Evolutionary conservation across 1,140 invertebrate species (phyloP).

Genomic region (Penaeus japonicus): DNA sequence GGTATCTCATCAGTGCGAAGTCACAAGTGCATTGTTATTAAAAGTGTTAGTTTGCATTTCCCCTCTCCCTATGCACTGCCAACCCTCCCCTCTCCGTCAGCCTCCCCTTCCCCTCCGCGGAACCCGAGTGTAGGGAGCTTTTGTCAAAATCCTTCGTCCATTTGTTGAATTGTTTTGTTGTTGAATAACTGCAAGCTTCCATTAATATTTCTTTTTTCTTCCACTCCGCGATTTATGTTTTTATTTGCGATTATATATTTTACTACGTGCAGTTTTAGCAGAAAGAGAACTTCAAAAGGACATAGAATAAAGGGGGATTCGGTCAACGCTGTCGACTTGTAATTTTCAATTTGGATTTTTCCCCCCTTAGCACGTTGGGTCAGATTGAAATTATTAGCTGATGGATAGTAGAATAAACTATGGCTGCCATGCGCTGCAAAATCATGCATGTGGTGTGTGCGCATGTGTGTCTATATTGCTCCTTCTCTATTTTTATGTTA

Average conservation of each 20-base stretch:
- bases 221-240: constrained; percentile 36
- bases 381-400: constrained; percentile 50
- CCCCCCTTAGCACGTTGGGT: constrained; percentile 35
- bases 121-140: constrained; percentile 32
- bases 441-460: too few relatives aligned
- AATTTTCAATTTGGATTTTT: constrained; percentile 53
- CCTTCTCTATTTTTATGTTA: too few relatives aligned
- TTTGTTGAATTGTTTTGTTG: constrained; percentile 45
- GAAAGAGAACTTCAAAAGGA: constrained; percentile 13
- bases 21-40: constrained; percentile 56
- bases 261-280: constrained; percentile 34
- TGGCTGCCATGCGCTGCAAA: too few relatives aligned
- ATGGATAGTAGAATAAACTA: too few relatives aligned
- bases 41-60: constrained; percentile 56
- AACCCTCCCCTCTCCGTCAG: neutral
- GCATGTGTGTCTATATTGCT: too few relatives aligned
- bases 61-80: constrained; percentile 51
- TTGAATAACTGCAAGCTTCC: constrained; percentile 34
- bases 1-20: constrained; percentile 50
- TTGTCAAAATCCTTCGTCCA: constrained; percentile 52
- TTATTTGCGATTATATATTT: constrained; percentile 49
- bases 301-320: constrained; percentile 10
- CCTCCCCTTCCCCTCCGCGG: constrained; percentile 28
- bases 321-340: constrained; percentile 33
- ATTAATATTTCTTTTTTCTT: constrained; percentile 45